Base-by-base conservation (phyloP, 2,888 invertebrate species). In the Mayetiola destructor region DNA sequence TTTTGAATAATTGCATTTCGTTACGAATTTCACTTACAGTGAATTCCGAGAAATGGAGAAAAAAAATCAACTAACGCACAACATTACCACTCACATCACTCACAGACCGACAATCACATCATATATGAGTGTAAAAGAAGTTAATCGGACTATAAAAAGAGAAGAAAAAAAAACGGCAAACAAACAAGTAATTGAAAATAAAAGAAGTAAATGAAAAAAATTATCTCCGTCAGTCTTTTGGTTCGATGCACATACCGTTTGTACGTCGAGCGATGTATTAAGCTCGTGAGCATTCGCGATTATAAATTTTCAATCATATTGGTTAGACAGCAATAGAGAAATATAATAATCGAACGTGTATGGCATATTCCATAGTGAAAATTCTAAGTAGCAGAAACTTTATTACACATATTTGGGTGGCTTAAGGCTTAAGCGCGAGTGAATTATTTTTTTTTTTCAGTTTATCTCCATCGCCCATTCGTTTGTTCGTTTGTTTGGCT, bases 191-290 rank as follows among this genome's bases (percentile, higher is more conserved):
- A 36, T 36, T 36, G 36, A n/a, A 36, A 5, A 39, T 18, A 23
- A 10, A 42, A 23, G 42, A 20, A 42, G 18, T 2, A 40, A 21
- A 27, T n/a, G 16, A 48, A 48, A 48, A 48, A 27, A 27, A 48
- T 48, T 48, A 48, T 48, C 48, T 48, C 48, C 48, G 48, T 48
- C 48, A 48, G 48, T 48, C 48, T 48, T 48, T 48, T 48, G 48
- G 48, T 48, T 48, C 48, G 48, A 48, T 48, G 48, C 27, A 48
- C 48, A 48, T 48, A 48, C 48, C 48, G 27, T 27, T 42, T 42
- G 23, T 16, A 48, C 27, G 48, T 27, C 48, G 48, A 23, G 27
- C 48, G 27, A 48, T 48, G n/a, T n/a, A n/a, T n/a, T n/a, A n/a
- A n/a, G n/a, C n/a, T n/a, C n/a, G n/a, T n/a, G n/a, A n/a, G n/a